Evolutionary conservation across 2,888 invertebrate genomes (phyloP).

Genomic region (Deilephila porcellus): DNA sequence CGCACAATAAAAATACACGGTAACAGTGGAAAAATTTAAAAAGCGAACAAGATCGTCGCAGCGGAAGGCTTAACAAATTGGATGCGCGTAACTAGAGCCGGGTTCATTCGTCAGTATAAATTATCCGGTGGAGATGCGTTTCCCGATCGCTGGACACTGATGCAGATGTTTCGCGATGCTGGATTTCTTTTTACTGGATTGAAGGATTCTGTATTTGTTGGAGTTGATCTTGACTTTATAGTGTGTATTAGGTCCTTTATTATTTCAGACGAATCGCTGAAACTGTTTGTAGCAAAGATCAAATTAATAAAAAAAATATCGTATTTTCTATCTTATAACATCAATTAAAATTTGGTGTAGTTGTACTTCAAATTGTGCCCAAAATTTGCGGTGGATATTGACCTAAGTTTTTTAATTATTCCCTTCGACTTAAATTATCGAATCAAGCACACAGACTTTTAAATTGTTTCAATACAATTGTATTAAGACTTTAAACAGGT

Average conservation of each 20-base stretch:
- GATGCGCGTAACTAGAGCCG: slow-evolving; percentile 43
- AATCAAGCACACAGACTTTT: no score
- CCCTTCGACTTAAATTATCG: no score
- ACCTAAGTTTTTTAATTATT: no score
- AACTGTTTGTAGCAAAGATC: no score
- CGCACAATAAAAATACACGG: background rate
- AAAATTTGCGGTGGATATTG: no score
- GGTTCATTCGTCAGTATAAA: slow-evolving; percentile 41
- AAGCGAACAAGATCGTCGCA: slow-evolving; percentile 17
- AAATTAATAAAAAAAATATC: no score
- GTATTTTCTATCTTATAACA: no score
- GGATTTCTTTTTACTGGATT: background rate
- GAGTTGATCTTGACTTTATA: background rate
- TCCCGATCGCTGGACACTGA: slow-evolving; percentile 30
- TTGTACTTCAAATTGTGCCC: no score
- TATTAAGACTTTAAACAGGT: no score
- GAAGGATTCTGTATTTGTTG: background rate
- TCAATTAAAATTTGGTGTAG: no score
- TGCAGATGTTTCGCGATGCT: slow-evolving; percentile 17
- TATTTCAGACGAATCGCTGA: background rate
- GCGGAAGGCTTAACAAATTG: slow-evolving; percentile 25
- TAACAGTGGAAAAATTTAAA: slow-evolving; percentile 10
- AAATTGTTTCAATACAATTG: no score
- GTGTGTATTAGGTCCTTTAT: background rate
- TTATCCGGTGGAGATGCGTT: slow-evolving; percentile 44